Conservation (phyloP, 2,113 vertebrate species). For the human region DNA sequence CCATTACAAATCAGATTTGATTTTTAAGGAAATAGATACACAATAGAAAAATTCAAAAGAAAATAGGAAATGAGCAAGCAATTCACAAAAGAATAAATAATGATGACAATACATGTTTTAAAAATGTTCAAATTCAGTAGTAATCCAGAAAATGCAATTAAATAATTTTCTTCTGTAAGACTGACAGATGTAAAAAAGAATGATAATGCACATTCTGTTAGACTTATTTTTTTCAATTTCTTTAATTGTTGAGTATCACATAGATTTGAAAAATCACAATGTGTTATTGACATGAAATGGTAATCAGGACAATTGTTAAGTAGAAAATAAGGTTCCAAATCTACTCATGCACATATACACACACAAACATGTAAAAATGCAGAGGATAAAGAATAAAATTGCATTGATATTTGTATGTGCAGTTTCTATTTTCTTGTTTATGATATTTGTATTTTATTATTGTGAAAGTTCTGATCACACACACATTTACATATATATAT, state of each 20-base stretch:
- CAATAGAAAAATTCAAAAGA: background rate
- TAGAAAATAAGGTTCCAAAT: background rate
- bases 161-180: background rate
- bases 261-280: background rate
- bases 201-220: background rate
- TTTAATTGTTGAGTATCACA: background rate
- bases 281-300: background rate
- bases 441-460: background rate
- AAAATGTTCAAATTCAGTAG: background rate
- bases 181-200: background rate
- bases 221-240: background rate
- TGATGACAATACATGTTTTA: background rate
- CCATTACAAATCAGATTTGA: background rate
- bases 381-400: background rate
- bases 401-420: background rate
- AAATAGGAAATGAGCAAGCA: background rate
- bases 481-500: background rate
- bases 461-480: background rate
- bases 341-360: background rate
- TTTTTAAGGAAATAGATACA: background rate
- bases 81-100: background rate
- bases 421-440: background rate
- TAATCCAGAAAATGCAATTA: background rate
- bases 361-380: background rate
- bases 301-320: background rate